A percentile compares a stretch with the other conserved stretches of the same genome.
phyloP scores from a whole-genome alignment of 2,888 invertebrate genomes.

The Rotaria sp. region DNA sequence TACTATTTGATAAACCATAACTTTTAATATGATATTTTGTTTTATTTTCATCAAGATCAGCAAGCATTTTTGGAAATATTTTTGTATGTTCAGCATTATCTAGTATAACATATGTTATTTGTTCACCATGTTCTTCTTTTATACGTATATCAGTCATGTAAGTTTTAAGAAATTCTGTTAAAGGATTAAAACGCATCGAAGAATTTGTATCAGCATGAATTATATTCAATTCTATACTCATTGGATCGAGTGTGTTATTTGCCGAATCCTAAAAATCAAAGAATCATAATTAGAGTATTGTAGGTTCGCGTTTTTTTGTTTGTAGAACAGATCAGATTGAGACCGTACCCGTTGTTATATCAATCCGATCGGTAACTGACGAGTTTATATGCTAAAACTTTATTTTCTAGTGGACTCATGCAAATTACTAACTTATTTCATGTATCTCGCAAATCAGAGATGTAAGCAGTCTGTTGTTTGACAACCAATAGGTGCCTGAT shows the following conservation, averaged over 20 bases:
- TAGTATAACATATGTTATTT: slow-evolving; percentile 2
- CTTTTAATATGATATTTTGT: background rate
- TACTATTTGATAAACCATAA: slow-evolving; percentile 26
- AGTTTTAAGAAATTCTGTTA: background rate
- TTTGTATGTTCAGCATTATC: slow-evolving; percentile 10
- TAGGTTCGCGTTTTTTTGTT: too few relatives aligned
- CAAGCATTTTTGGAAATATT: background rate
- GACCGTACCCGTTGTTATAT: too few relatives aligned
- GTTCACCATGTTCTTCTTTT: slow-evolving; percentile 19
- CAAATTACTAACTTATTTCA: too few relatives aligned
- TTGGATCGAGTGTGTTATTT: background rate
- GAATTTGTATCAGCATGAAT: background rate
- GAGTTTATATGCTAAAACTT: too few relatives aligned
- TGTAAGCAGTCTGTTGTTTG: too few relatives aligned
- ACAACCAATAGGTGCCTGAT: too few relatives aligned
- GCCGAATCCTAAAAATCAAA: background rate
- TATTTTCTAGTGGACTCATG: too few relatives aligned
- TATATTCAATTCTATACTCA: background rate
- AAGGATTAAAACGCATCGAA: background rate
- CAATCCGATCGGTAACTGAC: too few relatives aligned
- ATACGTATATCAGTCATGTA: background rate
- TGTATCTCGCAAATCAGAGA: too few relatives aligned
- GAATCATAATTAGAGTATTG: too few relatives aligned
- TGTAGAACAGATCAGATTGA: too few relatives aligned
- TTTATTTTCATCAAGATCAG: slow-evolving; percentile 12